Conservation (phyloP, 2,888 invertebrate genomes). For the Hemistola chrysoprasaria region DNA sequence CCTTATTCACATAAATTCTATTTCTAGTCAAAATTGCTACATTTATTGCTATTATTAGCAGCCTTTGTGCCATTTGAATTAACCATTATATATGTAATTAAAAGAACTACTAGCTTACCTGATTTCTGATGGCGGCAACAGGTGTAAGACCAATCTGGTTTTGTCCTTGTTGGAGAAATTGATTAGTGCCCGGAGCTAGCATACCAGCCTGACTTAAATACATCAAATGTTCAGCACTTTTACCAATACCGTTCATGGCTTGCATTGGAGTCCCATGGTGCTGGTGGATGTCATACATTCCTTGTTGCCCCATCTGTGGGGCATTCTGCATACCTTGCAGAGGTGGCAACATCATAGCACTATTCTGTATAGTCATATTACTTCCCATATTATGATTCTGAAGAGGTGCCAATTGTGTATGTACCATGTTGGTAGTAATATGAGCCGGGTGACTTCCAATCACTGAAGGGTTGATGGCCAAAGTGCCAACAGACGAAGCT, state of each 20-base stretch:
- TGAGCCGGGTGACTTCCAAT: constrained; percentile 75
- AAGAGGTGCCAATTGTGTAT: constrained; percentile 78
- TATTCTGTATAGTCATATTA: constrained; percentile 68
- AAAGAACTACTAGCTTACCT: constrained; percentile 50
- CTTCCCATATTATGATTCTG: constrained; percentile 74
- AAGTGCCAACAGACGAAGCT: constrained; percentile 70
- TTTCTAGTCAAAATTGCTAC: no score
- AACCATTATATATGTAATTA: no score
- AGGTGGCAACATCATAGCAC: constrained; percentile 76
- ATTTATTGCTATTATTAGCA: no score
- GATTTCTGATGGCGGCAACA: constrained; percentile 73
- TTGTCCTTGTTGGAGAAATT: constrained; percentile 84
- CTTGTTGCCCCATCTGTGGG: constrained; percentile 76
- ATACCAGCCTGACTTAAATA: constrained; percentile 79
- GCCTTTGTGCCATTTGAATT: no score
- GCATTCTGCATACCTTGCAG: constrained; percentile 77
- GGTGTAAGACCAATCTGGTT: constrained; percentile 80
- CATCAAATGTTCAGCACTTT: constrained; percentile 76
- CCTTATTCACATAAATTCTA: no score
- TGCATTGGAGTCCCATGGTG: constrained; percentile 75
- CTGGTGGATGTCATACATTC: constrained; percentile 75
- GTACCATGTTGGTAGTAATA: constrained; percentile 75
- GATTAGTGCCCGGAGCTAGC: constrained; percentile 83
- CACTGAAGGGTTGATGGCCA: constrained; percentile 74
- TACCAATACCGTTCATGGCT: constrained; percentile 77